Percentiles rank a stretch among this genome's conserved stretches.
These are phyloP conservation scores for Drosophila auraria DNA, from an alignment of 1,140 invertebrate genomes.

Conservation along the genomic window DNA sequence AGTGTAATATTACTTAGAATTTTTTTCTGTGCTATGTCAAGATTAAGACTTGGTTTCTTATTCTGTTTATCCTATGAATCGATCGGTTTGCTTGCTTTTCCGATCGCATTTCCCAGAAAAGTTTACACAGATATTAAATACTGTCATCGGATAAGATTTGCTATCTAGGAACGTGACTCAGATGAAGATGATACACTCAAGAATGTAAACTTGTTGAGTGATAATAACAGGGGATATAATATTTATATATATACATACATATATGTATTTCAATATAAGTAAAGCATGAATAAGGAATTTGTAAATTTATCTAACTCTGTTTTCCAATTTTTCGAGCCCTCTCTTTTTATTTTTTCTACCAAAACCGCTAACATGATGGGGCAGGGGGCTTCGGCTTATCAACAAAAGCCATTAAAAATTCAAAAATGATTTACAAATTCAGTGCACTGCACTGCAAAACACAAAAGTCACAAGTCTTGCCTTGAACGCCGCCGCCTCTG, in stretches of 20 bases:
- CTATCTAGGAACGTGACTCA: conserved; percentile 35
- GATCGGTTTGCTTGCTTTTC: conserved; percentile 13
- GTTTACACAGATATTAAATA: conserved; percentile 14
- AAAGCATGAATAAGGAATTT: no score
- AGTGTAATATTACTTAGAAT: neutral
- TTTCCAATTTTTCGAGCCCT: neutral
- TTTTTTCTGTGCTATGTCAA: neutral
- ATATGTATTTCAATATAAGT: no score
- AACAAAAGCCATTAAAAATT: conserved; percentile 36
- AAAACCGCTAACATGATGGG: neutral
- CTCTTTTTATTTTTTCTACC: conserved; percentile 19
- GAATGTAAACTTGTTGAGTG: neutral
- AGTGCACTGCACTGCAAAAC: conserved; percentile 9
- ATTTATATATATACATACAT: no score
- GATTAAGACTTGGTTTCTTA: neutral
- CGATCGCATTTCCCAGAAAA: conserved; percentile 26
- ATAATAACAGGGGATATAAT: neutral
- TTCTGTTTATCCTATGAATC: conserved; percentile 7
- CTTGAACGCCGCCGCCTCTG: conserved; percentile 33
- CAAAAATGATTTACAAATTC: conserved; percentile 34
- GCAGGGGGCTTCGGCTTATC: conserved; percentile 30
- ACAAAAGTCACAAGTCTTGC: conserved; percentile 26
- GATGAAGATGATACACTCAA: neutral
- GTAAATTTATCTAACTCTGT: neutral
- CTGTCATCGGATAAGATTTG: conserved; percentile 9